phyloP scores from a whole-genome alignment of 2,888 invertebrate genomes.

The Andrena trimmerana region DNA sequence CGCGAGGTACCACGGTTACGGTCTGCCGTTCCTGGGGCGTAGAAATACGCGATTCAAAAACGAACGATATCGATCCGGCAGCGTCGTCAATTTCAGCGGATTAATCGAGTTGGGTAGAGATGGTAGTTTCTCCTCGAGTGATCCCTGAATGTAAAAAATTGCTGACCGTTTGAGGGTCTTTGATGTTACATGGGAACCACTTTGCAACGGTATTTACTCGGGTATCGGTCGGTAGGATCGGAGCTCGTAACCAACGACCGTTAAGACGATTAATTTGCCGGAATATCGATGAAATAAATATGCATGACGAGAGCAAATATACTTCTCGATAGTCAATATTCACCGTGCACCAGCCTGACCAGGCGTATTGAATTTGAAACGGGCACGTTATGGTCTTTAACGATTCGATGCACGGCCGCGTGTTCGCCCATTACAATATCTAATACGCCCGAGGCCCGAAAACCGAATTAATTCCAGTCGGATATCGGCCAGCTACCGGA shows the following conservation, averaged over 20 bases:
- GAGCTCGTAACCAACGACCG: background rate
- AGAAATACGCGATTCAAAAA: background rate
- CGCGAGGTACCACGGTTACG: background rate
- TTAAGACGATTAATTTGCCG: constrained; percentile 19
- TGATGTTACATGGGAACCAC: background rate
- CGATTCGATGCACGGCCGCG: constrained; percentile 68
- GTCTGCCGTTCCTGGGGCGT: background rate
- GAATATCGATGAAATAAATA: constrained; percentile 20
- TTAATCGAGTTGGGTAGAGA: background rate
- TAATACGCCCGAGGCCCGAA: constrained; percentile 58
- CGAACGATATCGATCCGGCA: background rate
- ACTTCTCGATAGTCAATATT: constrained; percentile 54
- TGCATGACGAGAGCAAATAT: constrained; percentile 11
- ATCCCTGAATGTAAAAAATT: background rate
- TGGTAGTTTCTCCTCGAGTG: background rate
- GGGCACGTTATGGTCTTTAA: constrained; percentile 57
- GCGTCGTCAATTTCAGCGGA: background rate
- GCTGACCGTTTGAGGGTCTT: background rate
- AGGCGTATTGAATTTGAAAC: constrained; percentile 57
- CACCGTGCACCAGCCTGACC: constrained; percentile 7
- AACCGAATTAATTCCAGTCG: constrained; percentile 72
- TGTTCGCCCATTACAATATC: constrained; percentile 62
- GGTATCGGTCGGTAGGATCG: too few relatives aligned
- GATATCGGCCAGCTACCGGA: constrained; percentile 71
- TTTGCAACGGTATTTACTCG: background rate